Conservation (phyloP, 2,797 vertebrate genomes). For the Sebastes hubbsi region DNA sequence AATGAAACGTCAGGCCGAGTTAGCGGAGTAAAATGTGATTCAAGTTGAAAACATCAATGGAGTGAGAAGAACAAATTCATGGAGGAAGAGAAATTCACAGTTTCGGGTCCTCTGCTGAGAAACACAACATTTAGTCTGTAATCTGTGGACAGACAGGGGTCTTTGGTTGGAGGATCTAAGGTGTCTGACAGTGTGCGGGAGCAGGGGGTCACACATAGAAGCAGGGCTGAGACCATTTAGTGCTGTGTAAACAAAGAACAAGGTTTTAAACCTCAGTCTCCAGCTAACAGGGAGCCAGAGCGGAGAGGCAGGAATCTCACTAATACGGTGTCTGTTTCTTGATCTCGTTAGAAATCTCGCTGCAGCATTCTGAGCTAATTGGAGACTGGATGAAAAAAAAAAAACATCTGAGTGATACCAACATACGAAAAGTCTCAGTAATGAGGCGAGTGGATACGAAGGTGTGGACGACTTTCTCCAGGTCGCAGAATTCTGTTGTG, state of each 20-base stretch:
- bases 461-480: neutral
- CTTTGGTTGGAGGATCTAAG: constrained; percentile 26
- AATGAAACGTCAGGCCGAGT: neutral
- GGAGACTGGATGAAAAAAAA: constrained; percentile 4
- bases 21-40: too few species aligned
- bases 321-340: constrained; percentile 17
- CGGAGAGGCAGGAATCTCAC: neutral
- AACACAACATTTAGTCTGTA: neutral
- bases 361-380: constrained; percentile 45
- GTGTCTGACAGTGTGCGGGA: neutral
- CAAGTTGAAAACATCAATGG: neutral
- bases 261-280: neutral
- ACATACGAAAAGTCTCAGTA: constrained; percentile 15
- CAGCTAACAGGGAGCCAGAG: constrained; percentile 12
- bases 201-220: constrained; percentile 3
- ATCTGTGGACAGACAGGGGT: neutral
- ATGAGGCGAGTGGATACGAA: constrained; percentile 4
- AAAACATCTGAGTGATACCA: neutral
- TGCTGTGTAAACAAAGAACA: constrained; percentile 21
- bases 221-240: neutral
- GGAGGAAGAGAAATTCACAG: neutral
- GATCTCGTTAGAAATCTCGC: constrained; percentile 42
- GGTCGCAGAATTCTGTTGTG: neutral
- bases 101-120: neutral
- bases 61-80: neutral